Conservation (phyloP, 2,888 invertebrate species). For the Dinocampus coccinellae region DNA sequence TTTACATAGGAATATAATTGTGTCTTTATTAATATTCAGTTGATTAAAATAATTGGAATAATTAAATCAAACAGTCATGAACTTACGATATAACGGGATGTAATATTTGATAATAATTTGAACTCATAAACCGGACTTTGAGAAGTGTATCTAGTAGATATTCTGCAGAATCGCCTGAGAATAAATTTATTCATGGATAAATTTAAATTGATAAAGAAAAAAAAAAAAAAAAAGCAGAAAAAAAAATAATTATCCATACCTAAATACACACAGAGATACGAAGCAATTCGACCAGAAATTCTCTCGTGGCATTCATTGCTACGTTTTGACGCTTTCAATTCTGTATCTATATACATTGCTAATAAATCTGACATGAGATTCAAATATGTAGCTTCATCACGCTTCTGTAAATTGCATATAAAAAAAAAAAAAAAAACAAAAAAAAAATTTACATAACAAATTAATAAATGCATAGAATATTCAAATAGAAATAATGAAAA, state of each 20-base stretch:
- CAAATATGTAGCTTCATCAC: conserved; percentile 63
- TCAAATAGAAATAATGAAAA: not conserved
- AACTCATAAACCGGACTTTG: conserved; percentile 61
- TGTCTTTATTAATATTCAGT: too few species aligned
- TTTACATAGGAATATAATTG: not conserved
- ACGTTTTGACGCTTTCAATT: conserved; percentile 66
- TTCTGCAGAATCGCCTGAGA: conserved; percentile 64
- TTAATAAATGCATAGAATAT: conserved; percentile 32
- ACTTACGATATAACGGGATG: conserved; percentile 66
- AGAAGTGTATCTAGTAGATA: conserved; percentile 63
- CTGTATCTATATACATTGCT: conserved; percentile 69
- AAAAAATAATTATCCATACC: too few species aligned
- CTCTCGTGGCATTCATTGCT: conserved; percentile 56
- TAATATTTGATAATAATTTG: conserved; percentile 59
- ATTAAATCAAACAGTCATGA: not conserved
- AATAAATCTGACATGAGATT: conserved; percentile 68
- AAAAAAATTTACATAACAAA: conserved; percentile 39
- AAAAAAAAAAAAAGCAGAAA: too few species aligned
- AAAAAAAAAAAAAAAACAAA: too few species aligned
- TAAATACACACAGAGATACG: conserved; percentile 61
- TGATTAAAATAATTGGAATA: conserved; percentile 2
- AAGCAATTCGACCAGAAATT: conserved; percentile 61
- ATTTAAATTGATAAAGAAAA: not conserved
- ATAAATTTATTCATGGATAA: conserved; percentile 9
- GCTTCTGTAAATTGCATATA: conserved; percentile 53